phyloP scores from a whole-genome alignment of 1,140 invertebrate species.

The Halictus rubicundus region DNA sequence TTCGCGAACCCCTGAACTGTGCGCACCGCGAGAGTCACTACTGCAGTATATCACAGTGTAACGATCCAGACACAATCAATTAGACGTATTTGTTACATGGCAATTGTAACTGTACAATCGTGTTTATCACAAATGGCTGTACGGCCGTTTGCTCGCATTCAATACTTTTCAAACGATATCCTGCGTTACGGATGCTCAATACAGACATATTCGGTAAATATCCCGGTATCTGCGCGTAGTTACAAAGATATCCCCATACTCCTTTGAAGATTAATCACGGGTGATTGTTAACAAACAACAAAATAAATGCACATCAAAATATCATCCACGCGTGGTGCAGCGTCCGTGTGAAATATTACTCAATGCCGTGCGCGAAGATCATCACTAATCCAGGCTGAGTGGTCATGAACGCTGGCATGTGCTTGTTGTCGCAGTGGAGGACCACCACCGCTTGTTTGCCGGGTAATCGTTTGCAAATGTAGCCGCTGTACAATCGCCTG shows the following conservation, averaged over 20 bases:
- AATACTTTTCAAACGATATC: conserved; percentile 37
- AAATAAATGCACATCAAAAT: conserved; percentile 24
- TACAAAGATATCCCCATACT: conserved; percentile 37
- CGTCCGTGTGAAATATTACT: conserved; percentile 80
- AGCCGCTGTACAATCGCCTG: conserved; percentile 95
- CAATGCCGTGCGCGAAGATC: conserved; percentile 99
- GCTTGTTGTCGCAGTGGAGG: conserved; percentile 95
- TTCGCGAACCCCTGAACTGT: background rate
- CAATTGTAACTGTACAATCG: conserved; percentile 62
- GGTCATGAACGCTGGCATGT: conserved; percentile 97
- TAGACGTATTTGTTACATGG: conserved; percentile 47
- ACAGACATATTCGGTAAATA: conserved; percentile 27
- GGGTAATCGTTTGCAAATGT: conserved; percentile 95
- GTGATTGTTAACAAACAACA: conserved; percentile 38
- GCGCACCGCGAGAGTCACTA: background rate
- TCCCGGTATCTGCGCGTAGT: conserved; percentile 20
- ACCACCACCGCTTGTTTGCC: conserved; percentile 97
- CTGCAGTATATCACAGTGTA: conserved; percentile 63
- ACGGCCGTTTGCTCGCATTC: conserved; percentile 29
- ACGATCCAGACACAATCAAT: conserved; percentile 59
- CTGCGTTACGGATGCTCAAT: conserved; percentile 7
- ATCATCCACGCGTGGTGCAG: conserved; percentile 12
- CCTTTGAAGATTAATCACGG: conserved; percentile 20
- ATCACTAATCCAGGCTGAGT: conserved; percentile 97
- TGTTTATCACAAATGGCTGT: conserved; percentile 60